Conservation (phyloP, 1,140 invertebrate genomes). For the Leptinotarsa texana region DNA sequence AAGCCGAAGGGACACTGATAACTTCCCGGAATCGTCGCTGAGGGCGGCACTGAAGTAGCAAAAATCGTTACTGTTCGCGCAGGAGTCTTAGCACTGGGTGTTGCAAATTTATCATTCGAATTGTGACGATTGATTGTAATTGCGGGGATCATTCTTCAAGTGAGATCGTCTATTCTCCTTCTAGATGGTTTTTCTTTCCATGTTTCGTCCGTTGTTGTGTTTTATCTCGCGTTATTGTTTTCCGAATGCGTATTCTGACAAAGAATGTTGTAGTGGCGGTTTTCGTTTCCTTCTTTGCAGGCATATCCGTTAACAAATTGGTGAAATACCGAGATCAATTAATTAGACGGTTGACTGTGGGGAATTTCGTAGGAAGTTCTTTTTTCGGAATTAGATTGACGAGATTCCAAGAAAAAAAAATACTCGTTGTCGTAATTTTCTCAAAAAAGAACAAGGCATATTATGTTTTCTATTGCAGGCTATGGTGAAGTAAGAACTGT, state of each 20-base stretch:
- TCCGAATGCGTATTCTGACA: background rate
- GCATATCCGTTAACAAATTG: background rate
- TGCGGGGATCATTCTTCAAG: conserved; percentile 14
- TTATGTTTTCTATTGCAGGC: no score
- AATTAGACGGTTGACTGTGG: background rate
- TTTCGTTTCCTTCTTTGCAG: background rate
- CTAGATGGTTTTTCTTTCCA: background rate
- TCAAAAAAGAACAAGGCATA: no score
- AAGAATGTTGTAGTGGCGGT: background rate
- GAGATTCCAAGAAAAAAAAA: background rate
- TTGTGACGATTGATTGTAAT: conserved; percentile 35
- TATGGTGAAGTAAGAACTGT: no score
- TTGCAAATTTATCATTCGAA: conserved; percentile 41
- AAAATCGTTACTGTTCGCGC: conserved; percentile 51
- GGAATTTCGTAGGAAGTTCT: background rate
- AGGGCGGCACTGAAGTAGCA: conserved; percentile 35
- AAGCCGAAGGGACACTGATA: conserved; percentile 45
- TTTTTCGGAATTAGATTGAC: background rate
- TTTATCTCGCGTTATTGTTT: background rate
- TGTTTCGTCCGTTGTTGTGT: conserved; percentile 2
- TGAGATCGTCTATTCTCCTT: background rate
- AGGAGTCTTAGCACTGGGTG: conserved; percentile 44
- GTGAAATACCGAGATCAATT: background rate
- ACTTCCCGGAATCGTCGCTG: conserved; percentile 32
- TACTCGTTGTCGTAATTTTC: background rate